Evolutionary conservation across 1,140 invertebrate genomes (phyloP), one percentile per base, ranked within the genome.

Genomic region (Paralvinella palmiformis): DNA sequence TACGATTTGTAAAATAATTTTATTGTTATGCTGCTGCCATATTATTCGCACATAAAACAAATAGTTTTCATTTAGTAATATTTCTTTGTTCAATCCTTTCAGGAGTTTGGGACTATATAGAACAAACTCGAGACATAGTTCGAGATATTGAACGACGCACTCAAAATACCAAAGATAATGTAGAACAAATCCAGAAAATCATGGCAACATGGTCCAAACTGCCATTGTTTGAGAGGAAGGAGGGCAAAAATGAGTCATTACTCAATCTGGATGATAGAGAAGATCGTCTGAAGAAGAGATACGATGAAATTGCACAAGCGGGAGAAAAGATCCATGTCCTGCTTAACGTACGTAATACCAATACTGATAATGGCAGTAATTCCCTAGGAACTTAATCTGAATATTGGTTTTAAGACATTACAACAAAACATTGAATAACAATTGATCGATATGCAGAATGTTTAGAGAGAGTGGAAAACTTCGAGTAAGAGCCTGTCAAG

Each of bases 161-260:
- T 65, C 87, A 89, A 73, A 87, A 88, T 66, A 87, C 90, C 17
- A 93, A 96, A 83, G 84, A 85, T 35, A 96, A 97, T 81, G 83
- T 95, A 0, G 86, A 86, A 55, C 86, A 87, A 70, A 90, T 96
- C 27, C 85, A 86, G 73, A 83, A 83, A 15, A 84, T 91, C 15
- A 86, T 94, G 80, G 86, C 86, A 6, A 85, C 87, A 0, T 96
- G 92, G 91, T 86, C 86, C 20, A 86, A 86, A 67, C 84, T 84
- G 36, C 91, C 93, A 15, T 77, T 96, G 3, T 94, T 92, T 80
- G 88, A 91, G 79, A 83, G 93, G 56, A 80, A 81, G 71, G 92
- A 95, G 75, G 86, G 86, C 5, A 90, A 89, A 72, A 89, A 89
- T 80, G 89, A 94, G 71, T 84, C 87, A 0, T 83, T 94, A 20